Conservation (phyloP, 2,113 vertebrate genomes). For the Bettongia penicillata region DNA sequence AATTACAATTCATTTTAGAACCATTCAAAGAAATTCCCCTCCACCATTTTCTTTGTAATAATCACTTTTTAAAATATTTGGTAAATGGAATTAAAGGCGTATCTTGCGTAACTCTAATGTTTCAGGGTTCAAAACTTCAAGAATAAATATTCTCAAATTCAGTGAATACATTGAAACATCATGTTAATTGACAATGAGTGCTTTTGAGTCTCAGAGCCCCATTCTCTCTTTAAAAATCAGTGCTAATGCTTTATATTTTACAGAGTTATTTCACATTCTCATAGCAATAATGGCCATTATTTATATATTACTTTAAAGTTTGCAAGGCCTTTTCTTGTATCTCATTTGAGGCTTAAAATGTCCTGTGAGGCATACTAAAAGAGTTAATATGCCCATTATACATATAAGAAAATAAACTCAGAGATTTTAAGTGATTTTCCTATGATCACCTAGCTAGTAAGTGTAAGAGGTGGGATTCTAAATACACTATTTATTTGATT, state of each 20-base stretch:
- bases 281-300: neutral
- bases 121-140: neutral
- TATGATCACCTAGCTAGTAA: neutral
- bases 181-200: neutral
- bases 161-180: neutral
- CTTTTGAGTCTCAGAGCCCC: neutral
- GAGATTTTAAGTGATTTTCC: neutral
- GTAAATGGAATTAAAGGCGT: neutral
- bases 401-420: neutral
- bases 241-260: neutral
- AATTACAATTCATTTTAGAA: neutral
- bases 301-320: neutral
- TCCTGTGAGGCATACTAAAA: neutral
- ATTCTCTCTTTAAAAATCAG: neutral
- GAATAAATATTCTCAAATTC: neutral
- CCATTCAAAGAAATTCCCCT: neutral
- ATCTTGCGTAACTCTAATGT: neutral
- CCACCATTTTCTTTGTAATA: neutral
- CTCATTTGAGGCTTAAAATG: neutral
- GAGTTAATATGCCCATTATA: neutral
- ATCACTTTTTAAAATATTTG: neutral
- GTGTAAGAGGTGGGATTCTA: neutral
- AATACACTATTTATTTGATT: neutral
- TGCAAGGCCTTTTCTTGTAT: neutral
- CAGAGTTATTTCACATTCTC: neutral